A percentile compares a stretch with the other conserved stretches of the same genome.
Evolutionary conservation across 2,888 invertebrate genomes (phyloP).

Genomic region (Ellobium chinense): DNA sequence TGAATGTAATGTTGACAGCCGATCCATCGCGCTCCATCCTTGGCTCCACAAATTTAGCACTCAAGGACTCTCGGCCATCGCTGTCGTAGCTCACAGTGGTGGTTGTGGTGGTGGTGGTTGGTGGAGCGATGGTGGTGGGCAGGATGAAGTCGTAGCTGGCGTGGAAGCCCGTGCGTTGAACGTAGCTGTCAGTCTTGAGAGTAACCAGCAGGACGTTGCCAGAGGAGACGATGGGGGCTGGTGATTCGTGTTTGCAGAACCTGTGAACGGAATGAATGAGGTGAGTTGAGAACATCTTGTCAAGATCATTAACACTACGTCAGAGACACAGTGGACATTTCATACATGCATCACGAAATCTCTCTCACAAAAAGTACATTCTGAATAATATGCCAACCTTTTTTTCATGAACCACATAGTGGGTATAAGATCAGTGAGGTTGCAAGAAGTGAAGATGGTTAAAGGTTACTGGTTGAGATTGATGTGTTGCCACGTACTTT

Average conservation of each 20-base stretch:
- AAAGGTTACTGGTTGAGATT: too few relatives aligned
- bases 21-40: not conserved
- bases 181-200: slow-evolving; percentile 69
- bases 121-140: slow-evolving; percentile 45
- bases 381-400: too few relatives aligned
- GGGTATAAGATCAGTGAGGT: too few relatives aligned
- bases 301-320: too few relatives aligned
- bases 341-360: too few relatives aligned
- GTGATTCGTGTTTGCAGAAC: slow-evolving; percentile 58
- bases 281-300: not conserved
- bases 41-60: slow-evolving; percentile 53
- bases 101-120: slow-evolving; percentile 35
- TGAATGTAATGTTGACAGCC: not conserved
- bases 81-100: not conserved
- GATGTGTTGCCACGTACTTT: too few relatives aligned
- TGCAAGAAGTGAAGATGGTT: too few relatives aligned
- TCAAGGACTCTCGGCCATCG: slow-evolving; percentile 18
- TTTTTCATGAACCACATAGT: too few relatives aligned
- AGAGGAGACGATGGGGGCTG: slow-evolving; percentile 56
- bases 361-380: too few relatives aligned
- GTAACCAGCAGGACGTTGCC: slow-evolving; percentile 62
- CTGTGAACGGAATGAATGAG: too few relatives aligned
- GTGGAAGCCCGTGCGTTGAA: slow-evolving; percentile 72
- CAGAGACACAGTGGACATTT: too few relatives aligned
- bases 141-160: slow-evolving; percentile 67